Evolutionary conservation across 2,113 vertebrate genomes (phyloP).

Genomic region (Thamnophis sirtalis): DNA sequence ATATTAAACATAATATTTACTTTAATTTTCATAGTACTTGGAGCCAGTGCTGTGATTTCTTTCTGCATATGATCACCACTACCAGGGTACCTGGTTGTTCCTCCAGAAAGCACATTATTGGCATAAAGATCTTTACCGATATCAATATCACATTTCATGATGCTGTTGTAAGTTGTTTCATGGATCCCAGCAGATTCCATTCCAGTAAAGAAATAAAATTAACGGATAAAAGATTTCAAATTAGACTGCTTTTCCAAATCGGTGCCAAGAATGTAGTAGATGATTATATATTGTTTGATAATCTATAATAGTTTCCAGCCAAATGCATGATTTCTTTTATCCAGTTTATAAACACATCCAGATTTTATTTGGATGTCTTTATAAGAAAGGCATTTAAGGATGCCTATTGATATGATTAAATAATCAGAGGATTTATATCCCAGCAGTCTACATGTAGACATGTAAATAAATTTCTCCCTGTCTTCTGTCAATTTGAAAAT

Average conservation of each 20-base stretch:
- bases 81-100: constrained; percentile 78
- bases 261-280: background rate
- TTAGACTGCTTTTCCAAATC: background rate
- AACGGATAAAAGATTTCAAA: background rate
- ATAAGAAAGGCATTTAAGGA: background rate
- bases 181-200: constrained; percentile 45
- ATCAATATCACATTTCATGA: constrained; percentile 85
- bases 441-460: background rate
- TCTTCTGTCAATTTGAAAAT: background rate
- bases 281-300: background rate
- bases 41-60: constrained; percentile 78
- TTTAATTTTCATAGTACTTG: constrained; percentile 84
- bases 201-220: constrained; percentile 8
- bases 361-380: background rate
- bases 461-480: background rate
- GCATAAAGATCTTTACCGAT: constrained; percentile 82
- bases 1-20: constrained; percentile 69
- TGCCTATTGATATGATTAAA: background rate
- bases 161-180: constrained; percentile 40
- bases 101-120: constrained; percentile 81
- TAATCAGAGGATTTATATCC: background rate
- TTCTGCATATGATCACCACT: constrained; percentile 83
- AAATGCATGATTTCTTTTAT: background rate
- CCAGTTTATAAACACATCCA: background rate
- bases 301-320: background rate